A percentile compares a stretch with the other conserved stretches of the same genome.
Conservation (phyloP, 2,888 invertebrate genomes). For the Blastobasis adustella region DNA sequence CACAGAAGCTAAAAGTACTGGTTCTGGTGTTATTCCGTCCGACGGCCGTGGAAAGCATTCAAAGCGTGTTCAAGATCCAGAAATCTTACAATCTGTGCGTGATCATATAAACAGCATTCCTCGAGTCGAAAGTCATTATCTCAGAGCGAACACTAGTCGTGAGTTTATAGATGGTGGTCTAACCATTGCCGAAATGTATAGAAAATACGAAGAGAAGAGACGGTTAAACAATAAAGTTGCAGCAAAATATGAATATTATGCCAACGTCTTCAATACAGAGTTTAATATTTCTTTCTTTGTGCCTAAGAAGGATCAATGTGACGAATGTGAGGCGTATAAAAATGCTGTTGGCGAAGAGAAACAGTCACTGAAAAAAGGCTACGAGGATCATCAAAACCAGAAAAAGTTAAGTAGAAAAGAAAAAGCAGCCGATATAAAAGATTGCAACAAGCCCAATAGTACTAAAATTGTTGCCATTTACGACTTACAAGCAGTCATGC, state of each 20-base stretch:
- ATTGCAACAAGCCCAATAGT: constrained; percentile 4
- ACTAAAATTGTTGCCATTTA: constrained; percentile 14
- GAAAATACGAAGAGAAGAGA: constrained; percentile 1
- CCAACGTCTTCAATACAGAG: constrained; percentile 12
- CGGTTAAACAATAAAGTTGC: not conserved
- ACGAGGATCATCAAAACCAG: constrained; percentile 12
- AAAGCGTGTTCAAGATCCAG: not conserved
- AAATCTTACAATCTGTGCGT: constrained; percentile 8
- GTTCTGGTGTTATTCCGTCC: constrained; percentile 1
- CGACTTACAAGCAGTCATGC: constrained; percentile 19
- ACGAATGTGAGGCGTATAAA: constrained; percentile 15
- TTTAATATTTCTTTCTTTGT: constrained; percentile 16
- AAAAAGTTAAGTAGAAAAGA: constrained; percentile 16
- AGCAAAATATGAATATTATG: constrained; percentile 3
- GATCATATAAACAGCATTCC: constrained; percentile 9
- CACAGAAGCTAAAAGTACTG: not conserved
- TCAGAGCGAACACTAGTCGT: constrained; percentile 1
- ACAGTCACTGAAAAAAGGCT: constrained; percentile 11
- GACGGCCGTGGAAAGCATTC: constrained; percentile 4
- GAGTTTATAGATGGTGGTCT: constrained; percentile 4
- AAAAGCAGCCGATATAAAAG: constrained; percentile 12
- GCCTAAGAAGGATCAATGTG: constrained; percentile 18
- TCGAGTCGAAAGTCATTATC: constrained; percentile 7
- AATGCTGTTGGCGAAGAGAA: constrained; percentile 16
- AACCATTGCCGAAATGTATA: constrained; percentile 5